Conservation (phyloP, 1,140 invertebrate species). For the Eufriesea mexicana region DNA sequence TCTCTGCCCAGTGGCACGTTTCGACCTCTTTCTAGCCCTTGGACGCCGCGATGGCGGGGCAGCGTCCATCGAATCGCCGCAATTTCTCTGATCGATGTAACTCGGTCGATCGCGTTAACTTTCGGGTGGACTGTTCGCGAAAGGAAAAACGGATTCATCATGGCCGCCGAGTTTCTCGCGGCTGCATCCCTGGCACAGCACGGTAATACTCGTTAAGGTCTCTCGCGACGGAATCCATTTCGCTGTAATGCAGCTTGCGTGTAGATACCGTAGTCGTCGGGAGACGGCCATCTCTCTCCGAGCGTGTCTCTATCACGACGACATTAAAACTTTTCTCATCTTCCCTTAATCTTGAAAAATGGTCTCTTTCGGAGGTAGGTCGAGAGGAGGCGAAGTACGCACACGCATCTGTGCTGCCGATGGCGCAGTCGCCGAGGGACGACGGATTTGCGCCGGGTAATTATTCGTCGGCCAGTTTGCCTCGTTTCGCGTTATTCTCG, state of each 20-base stretch:
- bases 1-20: too few species aligned
- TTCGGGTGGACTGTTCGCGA: too few species aligned
- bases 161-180: background rate
- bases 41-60: too few species aligned
- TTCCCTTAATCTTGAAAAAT: constrained; percentile 79
- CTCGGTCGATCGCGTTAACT: too few species aligned
- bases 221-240: constrained; percentile 53
- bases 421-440: background rate
- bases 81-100: too few species aligned
- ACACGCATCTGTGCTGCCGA: background rate
- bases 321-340: constrained; percentile 81
- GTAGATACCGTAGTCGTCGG: constrained; percentile 38
- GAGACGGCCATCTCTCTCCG: background rate
- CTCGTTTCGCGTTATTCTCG: constrained; percentile 53
- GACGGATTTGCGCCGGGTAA: constrained; percentile 50
- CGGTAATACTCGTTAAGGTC: constrained; percentile 58
- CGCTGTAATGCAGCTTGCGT: constrained; percentile 49
- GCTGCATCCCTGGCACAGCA: constrained; percentile 9
- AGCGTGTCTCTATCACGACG: constrained; percentile 57
- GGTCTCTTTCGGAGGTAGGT: constrained; percentile 57
- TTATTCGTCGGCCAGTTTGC: constrained; percentile 60
- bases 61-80: too few species aligned
- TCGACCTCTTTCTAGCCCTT: too few species aligned
- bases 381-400: background rate
- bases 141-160: background rate